A percentile compares a stretch with the other conserved stretches of the same genome.
phyloP scores from a whole-genome alignment of 2,888 invertebrate species.

The Poecilus cupreus region DNA sequence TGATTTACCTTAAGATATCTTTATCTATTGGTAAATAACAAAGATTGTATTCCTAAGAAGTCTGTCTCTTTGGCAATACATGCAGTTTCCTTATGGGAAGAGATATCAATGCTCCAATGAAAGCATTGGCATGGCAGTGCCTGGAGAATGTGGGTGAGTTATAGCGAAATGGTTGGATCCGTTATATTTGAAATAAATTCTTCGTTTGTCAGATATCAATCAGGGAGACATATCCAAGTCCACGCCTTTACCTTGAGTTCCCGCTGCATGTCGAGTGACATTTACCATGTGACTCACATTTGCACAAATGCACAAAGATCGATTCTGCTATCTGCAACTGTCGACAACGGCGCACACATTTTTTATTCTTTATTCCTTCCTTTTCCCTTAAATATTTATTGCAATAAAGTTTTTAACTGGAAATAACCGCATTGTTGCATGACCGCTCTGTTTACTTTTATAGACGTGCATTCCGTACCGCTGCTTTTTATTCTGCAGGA shows the following conservation, averaged over 20 bases:
- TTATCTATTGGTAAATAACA: too few relatives aligned
- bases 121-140: background rate
- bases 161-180: background rate
- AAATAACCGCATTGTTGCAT: constrained; percentile 56
- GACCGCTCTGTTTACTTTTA: constrained; percentile 54
- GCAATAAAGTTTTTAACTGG: constrained; percentile 57
- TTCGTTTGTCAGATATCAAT: constrained; percentile 29
- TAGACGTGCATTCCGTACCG: constrained; percentile 47
- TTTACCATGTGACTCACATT: constrained; percentile 34
- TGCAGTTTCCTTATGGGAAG: too few relatives aligned
- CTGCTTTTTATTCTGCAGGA: constrained; percentile 43
- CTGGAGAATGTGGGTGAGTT: constrained; percentile 27
- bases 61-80: too few relatives aligned
- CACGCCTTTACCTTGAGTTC: constrained; percentile 28
- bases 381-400: constrained; percentile 57
- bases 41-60: too few relatives aligned
- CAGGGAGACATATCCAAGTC: background rate
- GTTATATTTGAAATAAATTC: background rate
- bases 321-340: constrained; percentile 47
- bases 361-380: constrained; percentile 51
- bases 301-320: constrained; percentile 45
- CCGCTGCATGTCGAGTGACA: constrained; percentile 9
- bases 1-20: too few relatives aligned
- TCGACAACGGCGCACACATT: constrained; percentile 20
- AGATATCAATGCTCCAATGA: too few relatives aligned